Percentiles rank a stretch among this genome's conserved stretches.
These are phyloP conservation scores for Pseudochirops cupreus DNA, from an alignment of 2,797 vertebrate species.

Conservation along the genomic window DNA sequence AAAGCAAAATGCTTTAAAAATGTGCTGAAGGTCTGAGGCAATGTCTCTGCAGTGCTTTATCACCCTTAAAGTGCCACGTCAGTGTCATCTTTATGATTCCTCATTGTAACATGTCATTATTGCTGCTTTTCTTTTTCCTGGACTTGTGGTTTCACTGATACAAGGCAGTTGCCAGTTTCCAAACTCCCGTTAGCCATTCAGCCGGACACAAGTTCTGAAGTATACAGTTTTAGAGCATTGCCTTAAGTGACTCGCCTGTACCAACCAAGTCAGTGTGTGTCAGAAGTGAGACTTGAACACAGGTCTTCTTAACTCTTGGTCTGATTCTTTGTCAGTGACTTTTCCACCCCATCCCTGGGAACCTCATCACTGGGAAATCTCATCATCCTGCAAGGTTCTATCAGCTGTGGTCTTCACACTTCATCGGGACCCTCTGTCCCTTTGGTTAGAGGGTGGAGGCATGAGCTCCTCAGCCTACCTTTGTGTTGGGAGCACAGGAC, in stretches of 20 bases:
- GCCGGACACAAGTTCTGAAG: not conserved
- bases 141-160: not conserved
- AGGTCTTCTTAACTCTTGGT: not conserved
- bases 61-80: not conserved
- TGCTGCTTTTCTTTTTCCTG: not conserved
- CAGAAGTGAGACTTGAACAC: not conserved
- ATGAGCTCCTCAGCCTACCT: not conserved
- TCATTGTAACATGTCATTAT: not conserved
- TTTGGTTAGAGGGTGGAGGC: not conserved
- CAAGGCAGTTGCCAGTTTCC: not conserved
- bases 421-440: not conserved
- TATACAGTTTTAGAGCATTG: not conserved
- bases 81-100: not conserved
- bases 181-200: not conserved
- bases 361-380: not conserved
- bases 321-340: not conserved
- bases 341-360: not conserved
- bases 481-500: not conserved
- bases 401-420: not conserved
- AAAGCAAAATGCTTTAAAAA: conserved; percentile 11
- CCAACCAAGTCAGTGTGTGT: not conserved
- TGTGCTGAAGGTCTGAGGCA: not conserved
- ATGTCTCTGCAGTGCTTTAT: not conserved
- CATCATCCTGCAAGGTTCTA: not conserved
- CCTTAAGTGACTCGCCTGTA: not conserved